Percentiles rank a stretch among this genome's conserved stretches.
phyloP scores from a whole-genome alignment of 2,113 vertebrate genomes.

The Onychostruthus taczanowskii region DNA sequence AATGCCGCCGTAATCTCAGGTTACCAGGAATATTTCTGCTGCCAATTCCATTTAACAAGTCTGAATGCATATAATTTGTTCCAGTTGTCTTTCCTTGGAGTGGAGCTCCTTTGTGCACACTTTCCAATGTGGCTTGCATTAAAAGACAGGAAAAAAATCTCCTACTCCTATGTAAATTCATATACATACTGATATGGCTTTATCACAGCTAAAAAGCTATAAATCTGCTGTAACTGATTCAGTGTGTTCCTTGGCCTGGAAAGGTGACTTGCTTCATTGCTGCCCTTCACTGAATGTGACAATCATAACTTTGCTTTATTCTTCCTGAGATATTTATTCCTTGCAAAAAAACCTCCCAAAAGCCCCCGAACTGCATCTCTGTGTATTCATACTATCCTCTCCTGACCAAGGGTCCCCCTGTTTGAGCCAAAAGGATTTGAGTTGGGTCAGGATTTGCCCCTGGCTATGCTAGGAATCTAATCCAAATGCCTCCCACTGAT shows the following conservation, averaged over 20 bases:
- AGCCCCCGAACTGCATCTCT: neutral
- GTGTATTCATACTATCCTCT: neutral
- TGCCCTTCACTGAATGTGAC: slow-evolving; percentile 8
- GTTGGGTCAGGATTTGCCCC: slow-evolving; percentile 40
- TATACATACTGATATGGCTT: slow-evolving; percentile 51
- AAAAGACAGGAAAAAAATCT: neutral
- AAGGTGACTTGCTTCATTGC: slow-evolving; percentile 14
- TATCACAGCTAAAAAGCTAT: slow-evolving; percentile 55
- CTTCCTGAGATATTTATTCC: neutral
- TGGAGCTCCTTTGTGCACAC: slow-evolving; percentile 54
- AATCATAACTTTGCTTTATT: neutral
- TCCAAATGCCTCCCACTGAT: slow-evolving; percentile 28
- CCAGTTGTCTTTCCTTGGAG: slow-evolving; percentile 69
- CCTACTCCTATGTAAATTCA: slow-evolving; percentile 30
- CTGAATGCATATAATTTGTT: slow-evolving; percentile 76
- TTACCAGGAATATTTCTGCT: slow-evolving; percentile 71
- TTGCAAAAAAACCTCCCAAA: neutral
- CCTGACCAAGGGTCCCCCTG: neutral
- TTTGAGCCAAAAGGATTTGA: neutral
- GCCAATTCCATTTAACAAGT: slow-evolving; percentile 76
- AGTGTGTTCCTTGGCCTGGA: slow-evolving; percentile 10
- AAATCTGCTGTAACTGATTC: slow-evolving; percentile 51
- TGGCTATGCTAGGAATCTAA: neutral
- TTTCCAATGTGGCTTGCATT: slow-evolving; percentile 74
- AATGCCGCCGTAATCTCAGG: slow-evolving; percentile 59